Evolutionary conservation across 2,888 invertebrate species (phyloP).

Genomic region (Drosophila mimica): DNA sequence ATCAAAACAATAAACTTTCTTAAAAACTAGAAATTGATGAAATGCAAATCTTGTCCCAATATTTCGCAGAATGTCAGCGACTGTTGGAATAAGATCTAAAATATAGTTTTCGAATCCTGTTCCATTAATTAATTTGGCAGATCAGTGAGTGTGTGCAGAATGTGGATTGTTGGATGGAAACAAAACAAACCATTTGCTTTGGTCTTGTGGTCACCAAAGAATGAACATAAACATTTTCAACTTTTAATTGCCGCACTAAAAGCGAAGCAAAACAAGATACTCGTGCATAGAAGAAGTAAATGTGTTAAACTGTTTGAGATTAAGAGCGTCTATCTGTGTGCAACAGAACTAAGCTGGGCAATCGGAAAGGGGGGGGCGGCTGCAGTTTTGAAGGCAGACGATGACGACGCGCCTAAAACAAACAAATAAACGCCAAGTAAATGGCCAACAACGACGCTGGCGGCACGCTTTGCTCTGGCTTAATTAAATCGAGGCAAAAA

Average conservation of each 20-base stretch:
- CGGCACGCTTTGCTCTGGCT: conserved; percentile 75
- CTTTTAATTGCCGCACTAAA: conserved; percentile 77
- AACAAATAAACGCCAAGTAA: conserved; percentile 76
- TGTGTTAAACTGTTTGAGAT: conserved; percentile 68
- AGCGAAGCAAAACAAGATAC: conserved; percentile 38
- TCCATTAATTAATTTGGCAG: not conserved
- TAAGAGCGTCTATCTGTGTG: conserved; percentile 52
- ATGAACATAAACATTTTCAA: conserved; percentile 76
- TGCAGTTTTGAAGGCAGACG: conserved; percentile 28
- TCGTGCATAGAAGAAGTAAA: conserved; percentile 32
- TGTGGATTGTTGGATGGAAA: conserved; percentile 24
- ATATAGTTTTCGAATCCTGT: not conserved
- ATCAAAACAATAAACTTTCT: too few species aligned
- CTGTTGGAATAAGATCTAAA: not conserved
- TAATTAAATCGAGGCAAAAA: conserved; percentile 75
- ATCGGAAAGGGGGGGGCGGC: conserved; percentile 14
- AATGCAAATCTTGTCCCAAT: not conserved
- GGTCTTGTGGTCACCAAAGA: conserved; percentile 71
- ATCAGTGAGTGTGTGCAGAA: conserved; percentile 12
- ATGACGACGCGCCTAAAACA: conserved; percentile 79
- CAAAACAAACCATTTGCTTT: conserved; percentile 50
- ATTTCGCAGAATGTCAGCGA: not conserved
- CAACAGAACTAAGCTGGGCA: conserved; percentile 20
- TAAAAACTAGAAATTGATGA: not conserved
- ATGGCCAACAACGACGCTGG: conserved; percentile 66